Base-by-base conservation (phyloP, 1,140 invertebrate species). In the Sminthurides bifidus region DNA sequence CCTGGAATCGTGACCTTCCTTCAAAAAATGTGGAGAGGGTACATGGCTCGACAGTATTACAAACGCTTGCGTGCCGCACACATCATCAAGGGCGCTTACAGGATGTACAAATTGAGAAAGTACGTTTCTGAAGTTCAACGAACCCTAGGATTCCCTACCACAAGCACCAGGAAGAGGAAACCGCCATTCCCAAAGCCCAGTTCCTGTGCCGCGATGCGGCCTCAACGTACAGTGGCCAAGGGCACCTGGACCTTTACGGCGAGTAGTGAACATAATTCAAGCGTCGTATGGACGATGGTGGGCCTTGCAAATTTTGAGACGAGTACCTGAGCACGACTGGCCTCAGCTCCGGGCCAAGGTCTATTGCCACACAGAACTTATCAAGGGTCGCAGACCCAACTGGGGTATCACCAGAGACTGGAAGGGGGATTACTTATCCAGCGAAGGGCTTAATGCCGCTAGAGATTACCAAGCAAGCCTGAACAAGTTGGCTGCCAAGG, bases 11-110 rank as follows among this genome's bases (percentile, higher is more conserved):
- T 92, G 27, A 79, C 89, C 10, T 77, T 95, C 59, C 73, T 98
- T 52, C 93, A 98, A 75, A 97, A 95, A 74, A 84, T 89, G 70
- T 92, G 89, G 81, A 76, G 92, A 61, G 93, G 91, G 50, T 77
- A 80, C 40, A 62, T 89, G 23, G 89, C 86, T 2, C 73, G 92
- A 12, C 76, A 78, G 66, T 77, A 80, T 43, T 94, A 86, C 69
- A 82, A 83, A 66, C 81, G 82, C 69, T 83, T 96, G 78, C 81
- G 81, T 69, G 92, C 94, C 0, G 83, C 87, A 0, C 72, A 85
- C 41, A 66, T 74, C 31, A 94, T 97, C 64, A 84, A 87, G 71
- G 74, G 79, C 35, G 77, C 82, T n/a, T 98, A 92, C 74, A 72
- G 85, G 55, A 77, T 77, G 30, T 93, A 92, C 73, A 92, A 92